Evolutionary conservation across 1,140 invertebrate genomes (phyloP).

Genomic region (Drosophila neocordata): DNA sequence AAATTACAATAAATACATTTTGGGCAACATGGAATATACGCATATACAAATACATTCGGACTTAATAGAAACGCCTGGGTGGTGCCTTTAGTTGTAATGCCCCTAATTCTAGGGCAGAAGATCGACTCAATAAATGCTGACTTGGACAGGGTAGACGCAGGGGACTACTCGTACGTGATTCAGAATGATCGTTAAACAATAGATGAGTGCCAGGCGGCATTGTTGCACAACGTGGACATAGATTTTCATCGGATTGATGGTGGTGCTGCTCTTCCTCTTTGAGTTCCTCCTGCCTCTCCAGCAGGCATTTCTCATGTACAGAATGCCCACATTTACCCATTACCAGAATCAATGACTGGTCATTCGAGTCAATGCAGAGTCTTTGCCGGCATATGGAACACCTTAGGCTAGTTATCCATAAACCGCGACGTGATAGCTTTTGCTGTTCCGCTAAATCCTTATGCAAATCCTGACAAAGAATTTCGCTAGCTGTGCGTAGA

Average conservation of each 20-base stretch:
- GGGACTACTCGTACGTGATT: constrained; percentile 14
- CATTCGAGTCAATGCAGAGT: constrained; percentile 63
- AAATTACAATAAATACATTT: constrained; percentile 60
- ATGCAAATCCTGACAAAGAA: constrained; percentile 82
- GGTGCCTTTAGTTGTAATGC: constrained; percentile 77
- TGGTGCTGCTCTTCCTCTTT: background rate
- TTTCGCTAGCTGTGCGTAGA: constrained; percentile 71
- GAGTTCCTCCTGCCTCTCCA: constrained; percentile 23
- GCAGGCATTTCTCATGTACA: constrained; percentile 64
- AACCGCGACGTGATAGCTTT: constrained; percentile 55
- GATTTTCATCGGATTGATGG: background rate
- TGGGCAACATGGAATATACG: constrained; percentile 57
- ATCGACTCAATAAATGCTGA: constrained; percentile 40
- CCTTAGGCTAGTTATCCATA: constrained; percentile 73
- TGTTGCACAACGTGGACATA: constrained; percentile 63
- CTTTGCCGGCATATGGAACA: constrained; percentile 74
- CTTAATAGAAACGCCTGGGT: constrained; percentile 72
- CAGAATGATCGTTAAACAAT: constrained; percentile 1
- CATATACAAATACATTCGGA: constrained; percentile 4
- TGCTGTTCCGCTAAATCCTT: constrained; percentile 53
- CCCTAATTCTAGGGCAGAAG: constrained; percentile 51
- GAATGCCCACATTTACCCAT: constrained; percentile 76
- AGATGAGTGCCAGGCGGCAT: background rate
- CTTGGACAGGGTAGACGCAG: constrained; percentile 59
- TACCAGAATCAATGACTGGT: constrained; percentile 35